Evolutionary conservation across 2,888 invertebrate genomes (phyloP).

Genomic region (Rhogogaster chlorosoma): DNA sequence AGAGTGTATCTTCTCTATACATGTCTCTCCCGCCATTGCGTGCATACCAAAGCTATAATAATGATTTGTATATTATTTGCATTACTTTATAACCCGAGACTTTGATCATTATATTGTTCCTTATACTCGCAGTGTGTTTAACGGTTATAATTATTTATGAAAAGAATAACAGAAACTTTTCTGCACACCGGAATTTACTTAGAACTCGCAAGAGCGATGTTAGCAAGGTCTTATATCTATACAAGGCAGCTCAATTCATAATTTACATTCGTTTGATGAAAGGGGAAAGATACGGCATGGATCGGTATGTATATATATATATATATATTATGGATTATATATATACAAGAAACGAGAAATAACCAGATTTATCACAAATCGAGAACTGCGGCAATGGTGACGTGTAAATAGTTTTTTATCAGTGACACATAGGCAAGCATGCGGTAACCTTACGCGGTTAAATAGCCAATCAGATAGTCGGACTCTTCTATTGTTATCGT

Average conservation of each 20-base stretch:
- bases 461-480: constrained; percentile 8
- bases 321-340: neutral
- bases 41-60: constrained; percentile 25
- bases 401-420: neutral
- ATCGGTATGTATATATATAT: neutral
- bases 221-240: neutral
- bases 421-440: neutral
- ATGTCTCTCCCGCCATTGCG: neutral
- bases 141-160: neutral
- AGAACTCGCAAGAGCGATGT: neutral
- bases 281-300: neutral
- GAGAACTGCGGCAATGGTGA: neutral
- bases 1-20: neutral
- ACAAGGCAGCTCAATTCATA: neutral
- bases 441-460: neutral
- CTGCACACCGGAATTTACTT: neutral
- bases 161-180: constrained; percentile 11
- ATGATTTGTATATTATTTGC: constrained; percentile 9
- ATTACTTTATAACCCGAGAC: constrained; percentile 8
- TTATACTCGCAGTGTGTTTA: neutral
- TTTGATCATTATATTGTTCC: constrained; percentile 10
- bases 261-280: neutral
- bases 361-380: neutral
- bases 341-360: neutral
- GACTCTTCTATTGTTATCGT: neutral